These are phyloP conservation scores for Phalacrocorax brasilianus DNA, from an alignment of 2,113 vertebrate species.

Conservation along the genomic window DNA sequence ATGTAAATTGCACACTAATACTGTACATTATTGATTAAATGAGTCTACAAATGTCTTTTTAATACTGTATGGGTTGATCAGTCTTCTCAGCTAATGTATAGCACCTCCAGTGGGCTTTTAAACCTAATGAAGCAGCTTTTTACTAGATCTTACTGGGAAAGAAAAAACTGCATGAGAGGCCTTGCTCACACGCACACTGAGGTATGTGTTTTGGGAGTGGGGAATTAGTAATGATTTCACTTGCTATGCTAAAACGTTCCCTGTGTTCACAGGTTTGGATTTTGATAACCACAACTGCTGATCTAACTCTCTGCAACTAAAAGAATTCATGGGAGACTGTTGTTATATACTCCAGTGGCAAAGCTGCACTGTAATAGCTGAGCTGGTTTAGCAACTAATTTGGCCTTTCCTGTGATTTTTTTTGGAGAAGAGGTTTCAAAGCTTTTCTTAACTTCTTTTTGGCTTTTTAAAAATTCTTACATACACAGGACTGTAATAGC, in stretches of 20 bases:
- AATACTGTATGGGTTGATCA: conserved; percentile 58
- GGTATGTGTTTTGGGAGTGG: not conserved
- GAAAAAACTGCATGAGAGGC: not conserved
- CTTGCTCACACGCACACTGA: rapidly evolving
- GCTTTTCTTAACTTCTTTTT: not conserved
- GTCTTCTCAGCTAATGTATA: conserved; percentile 50
- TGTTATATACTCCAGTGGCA: not conserved
- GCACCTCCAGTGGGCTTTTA: conserved; percentile 42
- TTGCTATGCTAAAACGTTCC: not conserved
- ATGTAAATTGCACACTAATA: conserved; percentile 58
- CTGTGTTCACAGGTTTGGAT: not conserved
- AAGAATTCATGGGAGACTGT: not conserved
- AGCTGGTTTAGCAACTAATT: not conserved
- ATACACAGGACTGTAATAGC: not conserved
- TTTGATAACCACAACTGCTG: not conserved
- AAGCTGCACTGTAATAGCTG: not conserved
- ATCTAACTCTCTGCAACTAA: not conserved
- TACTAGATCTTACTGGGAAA: not conserved
- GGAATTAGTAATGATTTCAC: conserved; percentile 11
- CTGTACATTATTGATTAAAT: conserved; percentile 66
- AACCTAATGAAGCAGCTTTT: conserved; percentile 32
- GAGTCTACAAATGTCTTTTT: conserved; percentile 67
- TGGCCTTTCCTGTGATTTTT: not conserved
- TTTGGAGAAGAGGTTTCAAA: not conserved
- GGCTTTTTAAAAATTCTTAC: not conserved